Conservation (phyloP, 2,888 invertebrate genomes). For the Cancer borealis region DNA sequence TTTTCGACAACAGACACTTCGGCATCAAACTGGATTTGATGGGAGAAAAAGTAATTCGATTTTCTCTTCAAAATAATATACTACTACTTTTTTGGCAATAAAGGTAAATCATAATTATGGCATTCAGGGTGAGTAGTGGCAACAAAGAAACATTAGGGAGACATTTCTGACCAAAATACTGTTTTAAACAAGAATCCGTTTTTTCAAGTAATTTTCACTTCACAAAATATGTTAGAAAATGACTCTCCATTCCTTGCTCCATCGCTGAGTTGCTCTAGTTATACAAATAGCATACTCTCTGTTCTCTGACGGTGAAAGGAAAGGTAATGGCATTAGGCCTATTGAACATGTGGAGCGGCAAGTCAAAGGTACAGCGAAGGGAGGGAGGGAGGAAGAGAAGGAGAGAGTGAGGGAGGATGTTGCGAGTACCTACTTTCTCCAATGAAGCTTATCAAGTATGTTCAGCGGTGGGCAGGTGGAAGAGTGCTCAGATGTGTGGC, state of each 20-base stretch:
- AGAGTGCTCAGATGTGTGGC: neutral
- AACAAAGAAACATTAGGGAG: neutral
- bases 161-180: neutral
- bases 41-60: neutral
- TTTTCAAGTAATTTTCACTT: neutral
- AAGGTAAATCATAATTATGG: neutral
- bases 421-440: constrained; percentile 28
- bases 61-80: neutral
- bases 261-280: neutral
- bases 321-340: neutral
- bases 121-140: neutral
- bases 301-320: neutral
- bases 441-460: constrained; percentile 37
- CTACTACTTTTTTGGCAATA: neutral
- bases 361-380: neutral
- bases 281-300: neutral
- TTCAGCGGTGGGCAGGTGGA: constrained; percentile 26
- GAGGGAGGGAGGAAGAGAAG: neutral
- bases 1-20: neutral
- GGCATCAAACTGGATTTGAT: neutral
- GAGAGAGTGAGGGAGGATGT: neutral
- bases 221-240: neutral
- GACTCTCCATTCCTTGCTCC: neutral
- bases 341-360: neutral
- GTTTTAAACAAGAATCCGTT: neutral